These are phyloP conservation scores for Nebria brevicollis DNA, from an alignment of 2,888 invertebrate genomes.

Conservation along the genomic window DNA sequence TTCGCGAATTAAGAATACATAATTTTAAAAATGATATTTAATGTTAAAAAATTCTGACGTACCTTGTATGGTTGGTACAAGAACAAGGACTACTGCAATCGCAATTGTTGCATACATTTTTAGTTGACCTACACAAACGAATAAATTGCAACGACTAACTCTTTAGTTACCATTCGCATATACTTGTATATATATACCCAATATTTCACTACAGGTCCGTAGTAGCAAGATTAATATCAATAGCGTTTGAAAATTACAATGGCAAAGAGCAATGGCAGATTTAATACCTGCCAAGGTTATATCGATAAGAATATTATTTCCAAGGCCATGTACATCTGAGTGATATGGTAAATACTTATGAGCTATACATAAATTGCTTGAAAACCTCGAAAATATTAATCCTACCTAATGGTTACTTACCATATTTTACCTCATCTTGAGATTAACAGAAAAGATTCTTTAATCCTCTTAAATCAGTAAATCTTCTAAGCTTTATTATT, in stretches of 20 bases:
- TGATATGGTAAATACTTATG: too few species aligned
- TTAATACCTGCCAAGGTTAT: background rate
- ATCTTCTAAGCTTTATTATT: too few species aligned
- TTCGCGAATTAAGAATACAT: too few species aligned
- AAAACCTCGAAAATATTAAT: too few species aligned
- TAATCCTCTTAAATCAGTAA: too few species aligned
- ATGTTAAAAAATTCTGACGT: background rate
- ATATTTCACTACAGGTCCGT: background rate
- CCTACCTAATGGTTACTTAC: too few species aligned
- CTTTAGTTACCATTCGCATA: background rate
- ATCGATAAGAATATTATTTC: background rate
- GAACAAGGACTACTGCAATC: background rate
- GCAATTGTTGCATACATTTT: background rate
- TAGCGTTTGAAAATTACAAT: background rate
- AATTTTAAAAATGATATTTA: background rate
- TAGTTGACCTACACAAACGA: too few species aligned
- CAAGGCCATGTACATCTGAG: background rate
- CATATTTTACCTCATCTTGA: too few species aligned
- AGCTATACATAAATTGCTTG: too few species aligned
- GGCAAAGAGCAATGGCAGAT: background rate
- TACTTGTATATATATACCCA: background rate
- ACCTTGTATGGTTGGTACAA: conserved; percentile 1
- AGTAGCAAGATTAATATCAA: background rate
- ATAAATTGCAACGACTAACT: background rate
- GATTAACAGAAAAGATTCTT: too few species aligned